These are phyloP conservation scores for Alosa alosa DNA, from an alignment of 2,113 vertebrate species.

Conservation along the genomic window DNA sequence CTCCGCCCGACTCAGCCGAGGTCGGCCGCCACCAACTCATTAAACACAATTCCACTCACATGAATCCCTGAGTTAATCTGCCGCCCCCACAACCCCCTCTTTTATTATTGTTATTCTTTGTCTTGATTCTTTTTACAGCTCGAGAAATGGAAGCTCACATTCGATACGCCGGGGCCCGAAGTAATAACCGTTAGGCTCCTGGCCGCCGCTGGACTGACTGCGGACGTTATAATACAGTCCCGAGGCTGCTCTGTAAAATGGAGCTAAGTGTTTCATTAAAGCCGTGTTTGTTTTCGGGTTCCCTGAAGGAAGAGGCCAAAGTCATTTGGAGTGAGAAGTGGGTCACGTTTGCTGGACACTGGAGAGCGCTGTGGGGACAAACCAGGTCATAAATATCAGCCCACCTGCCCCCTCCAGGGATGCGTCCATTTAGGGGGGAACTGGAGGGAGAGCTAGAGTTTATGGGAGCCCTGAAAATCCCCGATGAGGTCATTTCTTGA, in stretches of 20 bases:
- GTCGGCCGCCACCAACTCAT: slow-evolving; percentile 54
- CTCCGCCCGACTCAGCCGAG: slow-evolving; percentile 50
- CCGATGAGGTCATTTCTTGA: background rate
- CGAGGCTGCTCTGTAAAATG: slow-evolving; percentile 34
- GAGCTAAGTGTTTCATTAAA: slow-evolving; percentile 59
- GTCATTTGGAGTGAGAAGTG: slow-evolving; percentile 19
- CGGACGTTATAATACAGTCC: slow-evolving; percentile 35
- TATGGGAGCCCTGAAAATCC: background rate
- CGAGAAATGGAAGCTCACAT: background rate
- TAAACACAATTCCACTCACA: slow-evolving; percentile 52
- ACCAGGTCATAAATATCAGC: slow-evolving; percentile 15
- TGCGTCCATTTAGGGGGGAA: background rate
- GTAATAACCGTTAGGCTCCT: slow-evolving; percentile 4
- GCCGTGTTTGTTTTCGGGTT: slow-evolving; percentile 44
- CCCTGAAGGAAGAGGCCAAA: slow-evolving; percentile 25
- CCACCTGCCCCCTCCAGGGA: background rate
- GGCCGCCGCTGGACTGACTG: slow-evolving; percentile 35
- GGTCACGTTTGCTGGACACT: slow-evolving; percentile 26
- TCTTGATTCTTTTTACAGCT: slow-evolving; percentile 1
- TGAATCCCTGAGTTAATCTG: background rate
- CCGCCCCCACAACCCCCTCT: background rate
- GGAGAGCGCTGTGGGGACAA: background rate
- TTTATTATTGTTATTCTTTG: slow-evolving; percentile 28
- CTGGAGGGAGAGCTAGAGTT: background rate
- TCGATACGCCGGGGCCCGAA: background rate